Conservation (phyloP, 2,113 vertebrate genomes). For the Solenodon paradoxus region DNA sequence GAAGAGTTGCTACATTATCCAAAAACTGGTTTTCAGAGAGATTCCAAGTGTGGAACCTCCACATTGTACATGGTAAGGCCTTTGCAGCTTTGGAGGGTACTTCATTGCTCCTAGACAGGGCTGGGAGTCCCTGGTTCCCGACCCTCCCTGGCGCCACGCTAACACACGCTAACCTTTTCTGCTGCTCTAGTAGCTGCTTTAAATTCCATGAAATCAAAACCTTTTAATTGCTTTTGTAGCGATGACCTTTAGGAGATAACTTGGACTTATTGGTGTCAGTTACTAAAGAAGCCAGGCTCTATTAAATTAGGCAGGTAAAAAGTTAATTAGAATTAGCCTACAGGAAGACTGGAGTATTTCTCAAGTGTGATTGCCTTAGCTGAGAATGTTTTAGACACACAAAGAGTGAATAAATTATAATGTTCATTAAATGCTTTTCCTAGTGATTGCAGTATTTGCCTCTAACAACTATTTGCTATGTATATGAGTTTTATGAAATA, state of each 20-base stretch:
- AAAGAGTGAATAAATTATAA: background rate
- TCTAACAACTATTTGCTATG: background rate
- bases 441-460: background rate
- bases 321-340: background rate
- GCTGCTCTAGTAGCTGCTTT: background rate
- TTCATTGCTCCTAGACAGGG: background rate
- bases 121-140: background rate
- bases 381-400: background rate
- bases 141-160: background rate
- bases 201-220: background rate
- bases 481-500: background rate
- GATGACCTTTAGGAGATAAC: constrained; percentile 26
- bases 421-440: background rate
- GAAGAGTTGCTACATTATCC: background rate
- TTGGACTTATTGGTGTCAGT: background rate
- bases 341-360: background rate
- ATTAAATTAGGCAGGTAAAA: background rate
- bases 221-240: constrained; percentile 14
- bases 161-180: background rate
- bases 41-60: background rate
- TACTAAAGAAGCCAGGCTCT: constrained; percentile 25
- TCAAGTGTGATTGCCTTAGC: background rate
- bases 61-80: background rate
- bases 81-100: background rate
- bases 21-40: background rate